A percentile compares a stretch with the other conserved stretches of the same genome.
Evolutionary conservation across 2,113 vertebrate genomes (phyloP).

Genomic region (Oxygymnocypris stewartii): DNA sequence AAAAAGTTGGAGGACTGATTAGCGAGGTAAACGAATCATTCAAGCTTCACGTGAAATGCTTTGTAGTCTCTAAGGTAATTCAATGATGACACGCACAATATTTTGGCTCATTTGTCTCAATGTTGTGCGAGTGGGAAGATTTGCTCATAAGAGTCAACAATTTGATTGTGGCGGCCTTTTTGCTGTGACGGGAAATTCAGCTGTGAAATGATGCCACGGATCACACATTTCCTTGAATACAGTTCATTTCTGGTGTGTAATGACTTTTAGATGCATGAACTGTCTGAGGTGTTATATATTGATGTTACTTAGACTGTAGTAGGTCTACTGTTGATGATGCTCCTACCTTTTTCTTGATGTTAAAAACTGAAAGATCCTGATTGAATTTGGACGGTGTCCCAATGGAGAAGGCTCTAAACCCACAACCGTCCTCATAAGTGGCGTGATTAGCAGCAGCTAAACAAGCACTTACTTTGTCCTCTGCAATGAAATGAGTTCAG

Average conservation of each 20-base stretch:
- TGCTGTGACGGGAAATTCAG: constrained; percentile 45
- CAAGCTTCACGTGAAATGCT: constrained; percentile 3
- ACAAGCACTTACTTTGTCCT: constrained; percentile 5
- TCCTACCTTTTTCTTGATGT: not conserved
- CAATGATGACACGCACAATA: constrained; percentile 25
- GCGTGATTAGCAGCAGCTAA: constrained; percentile 6
- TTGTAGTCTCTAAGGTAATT: constrained; percentile 35
- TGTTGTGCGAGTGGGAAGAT: constrained; percentile 53
- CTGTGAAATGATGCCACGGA: constrained; percentile 58
- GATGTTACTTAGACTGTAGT: not conserved
- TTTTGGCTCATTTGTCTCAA: constrained; percentile 61
- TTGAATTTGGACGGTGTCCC: not conserved
- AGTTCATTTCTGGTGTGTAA: not conserved
- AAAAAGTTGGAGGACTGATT: not conserved
- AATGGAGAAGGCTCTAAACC: not conserved
- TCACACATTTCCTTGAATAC: not conserved
- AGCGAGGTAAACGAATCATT: not conserved
- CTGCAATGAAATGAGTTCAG: not conserved
- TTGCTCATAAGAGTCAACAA: constrained; percentile 45
- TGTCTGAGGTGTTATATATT: not conserved
- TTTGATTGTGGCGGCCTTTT: constrained; percentile 61
- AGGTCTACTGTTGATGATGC: not conserved
- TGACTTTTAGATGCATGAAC: not conserved
- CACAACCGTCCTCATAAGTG: not conserved
- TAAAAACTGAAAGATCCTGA: not conserved